Base-by-base conservation (phyloP, 2,113 vertebrate species). In the Chauna torquata region DNA sequence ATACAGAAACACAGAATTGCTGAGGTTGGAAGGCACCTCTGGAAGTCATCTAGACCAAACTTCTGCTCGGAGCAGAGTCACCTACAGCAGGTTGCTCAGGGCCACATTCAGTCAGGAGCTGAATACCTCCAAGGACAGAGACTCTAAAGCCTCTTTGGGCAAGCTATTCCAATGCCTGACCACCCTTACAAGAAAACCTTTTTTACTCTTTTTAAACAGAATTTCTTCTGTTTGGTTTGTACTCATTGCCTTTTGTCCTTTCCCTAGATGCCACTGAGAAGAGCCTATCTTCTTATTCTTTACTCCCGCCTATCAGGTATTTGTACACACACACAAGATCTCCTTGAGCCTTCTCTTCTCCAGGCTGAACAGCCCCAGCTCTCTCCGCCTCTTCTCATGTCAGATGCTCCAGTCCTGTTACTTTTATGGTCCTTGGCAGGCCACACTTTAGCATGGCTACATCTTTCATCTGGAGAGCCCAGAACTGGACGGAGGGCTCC, bases 401-500 rank as follows among this genome's bases (percentile, higher is more conserved):
- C 50, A 61, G 40, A 70, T 57, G 28, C 11, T 52, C 16, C 62
- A 50, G 16, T 27, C 22, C 54, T 40, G 20, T 28, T 16, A 59
- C 9, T 66, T 49, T 34, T n/a, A 75, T 1, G 4, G 68, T 19
- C 11, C 32, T 25, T n/a, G 30, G 44, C 49, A 58, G 44, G 49
- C 64, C 49, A 54, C n/a, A 49, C 14, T 65, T n/a, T 30, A 54
- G 28, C 1, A 0, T 12, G 40, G 30, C 40, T 28, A 9, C 1
- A 4, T 16, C 50, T 32, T 30, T 81, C 52, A 76, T 12, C 5
- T 57, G 52, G 24, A 22, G 23, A 76, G 44, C 16, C n/a, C 72
- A 49, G 45, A 38, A 55, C 40, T 66, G 24, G 30, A 62, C 7
- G n/a, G 1, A 1, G 18, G 0, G 0, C 59, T 82, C 82, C 32